Base-by-base conservation (phyloP, 1,140 invertebrate genomes). In the Acromyrmex echinatior region DNA sequence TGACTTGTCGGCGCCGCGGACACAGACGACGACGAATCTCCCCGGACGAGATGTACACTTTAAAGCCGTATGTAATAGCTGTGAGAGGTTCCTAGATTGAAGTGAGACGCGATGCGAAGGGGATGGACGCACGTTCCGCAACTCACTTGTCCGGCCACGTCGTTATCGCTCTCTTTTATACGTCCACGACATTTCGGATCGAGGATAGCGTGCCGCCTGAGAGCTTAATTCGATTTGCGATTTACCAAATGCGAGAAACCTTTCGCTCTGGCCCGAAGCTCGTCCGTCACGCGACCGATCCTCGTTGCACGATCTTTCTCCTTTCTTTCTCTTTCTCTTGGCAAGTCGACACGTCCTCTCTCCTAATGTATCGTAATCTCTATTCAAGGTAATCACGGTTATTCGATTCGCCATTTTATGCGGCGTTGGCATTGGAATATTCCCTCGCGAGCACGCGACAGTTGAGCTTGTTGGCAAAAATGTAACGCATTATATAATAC, bases 221-320 rank as follows among this genome's bases (percentile, higher is more conserved):
- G 92, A 93, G 90, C 93, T 94, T 95, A 95, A 95, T 95, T 94
- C 88, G 91, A 95, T 95, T 95, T 94, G 86, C 88, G 92, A 92
- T 87, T 87, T 87, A 90, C 88, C 49, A 53, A 91, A 95, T 94
- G 88, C 85, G 92, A 91, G 94, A 95, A 95, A 95, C 95, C 95
- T 93, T 94, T 94, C 92, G 93, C 93, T 93, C 87, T 84, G 91
- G 31, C 58, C 92, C 93, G 92, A 95, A 93, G 91, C 93, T 71
- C 89, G 90, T 51, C 86, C 63, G 94, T 94, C 94, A 95, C 94
- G 94, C 76, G 51, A 65, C 63, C 73, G 73, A 88, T 91, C 79
- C 82, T 74, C 49, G 25, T 18, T 28, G 39, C 58, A 60, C n/a
- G 49, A 81, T 66, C 39, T 31, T 53, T 53, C 25, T 56, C 10